Evolutionary conservation across 2,113 vertebrate species (phyloP).

Genomic region (Hemichromis elongatus): DNA sequence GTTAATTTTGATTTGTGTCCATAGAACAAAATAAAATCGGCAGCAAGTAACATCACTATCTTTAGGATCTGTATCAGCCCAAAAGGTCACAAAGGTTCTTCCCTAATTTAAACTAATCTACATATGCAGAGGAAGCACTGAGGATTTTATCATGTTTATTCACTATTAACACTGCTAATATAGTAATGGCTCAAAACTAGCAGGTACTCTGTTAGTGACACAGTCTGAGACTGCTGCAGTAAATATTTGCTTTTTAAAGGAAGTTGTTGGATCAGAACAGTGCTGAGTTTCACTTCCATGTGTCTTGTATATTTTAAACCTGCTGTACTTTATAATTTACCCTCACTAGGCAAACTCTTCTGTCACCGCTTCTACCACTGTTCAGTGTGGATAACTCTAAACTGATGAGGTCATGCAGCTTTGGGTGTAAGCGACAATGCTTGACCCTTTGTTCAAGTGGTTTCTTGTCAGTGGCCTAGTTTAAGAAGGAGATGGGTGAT

Average conservation of each 20-base stretch:
- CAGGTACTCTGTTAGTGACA: background rate
- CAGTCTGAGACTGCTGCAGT: background rate
- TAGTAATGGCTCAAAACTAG: background rate
- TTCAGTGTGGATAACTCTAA: background rate
- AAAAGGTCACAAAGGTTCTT: background rate
- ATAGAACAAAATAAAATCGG: background rate
- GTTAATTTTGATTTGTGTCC: background rate
- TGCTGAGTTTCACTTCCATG: background rate
- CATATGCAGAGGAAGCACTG: background rate
- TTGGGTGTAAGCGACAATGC: background rate
- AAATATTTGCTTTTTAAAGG: background rate
- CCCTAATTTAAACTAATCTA: background rate
- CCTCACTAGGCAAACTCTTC: background rate
- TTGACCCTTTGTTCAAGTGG: slow-evolving; percentile 19
- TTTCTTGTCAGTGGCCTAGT: slow-evolving; percentile 37
- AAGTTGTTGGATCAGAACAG: background rate
- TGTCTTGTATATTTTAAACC: background rate
- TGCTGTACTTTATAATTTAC: background rate
- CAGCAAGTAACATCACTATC: background rate
- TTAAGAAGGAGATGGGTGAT: slow-evolving; percentile 27
- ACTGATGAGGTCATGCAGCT: background rate
- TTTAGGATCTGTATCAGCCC: background rate
- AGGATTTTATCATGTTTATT: background rate
- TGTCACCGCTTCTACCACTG: background rate
- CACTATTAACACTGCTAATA: background rate